phyloP scores from a whole-genome alignment of 2,888 invertebrate species.

The Falcaria lacertinaria region DNA sequence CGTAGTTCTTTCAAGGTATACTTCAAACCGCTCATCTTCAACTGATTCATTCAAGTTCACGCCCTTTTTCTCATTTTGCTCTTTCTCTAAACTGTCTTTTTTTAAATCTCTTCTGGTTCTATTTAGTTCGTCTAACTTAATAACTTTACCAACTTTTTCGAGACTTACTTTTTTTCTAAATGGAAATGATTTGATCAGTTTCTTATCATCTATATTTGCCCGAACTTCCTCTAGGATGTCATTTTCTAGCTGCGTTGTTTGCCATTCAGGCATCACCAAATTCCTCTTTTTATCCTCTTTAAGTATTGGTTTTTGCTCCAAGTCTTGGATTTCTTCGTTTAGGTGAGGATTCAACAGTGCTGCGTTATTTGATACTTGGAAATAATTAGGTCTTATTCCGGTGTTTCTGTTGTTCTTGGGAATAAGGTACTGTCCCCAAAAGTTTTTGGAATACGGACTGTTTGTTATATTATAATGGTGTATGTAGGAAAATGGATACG shows the following conservation, averaged over 20 bases:
- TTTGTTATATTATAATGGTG: constrained; percentile 33
- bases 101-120: constrained; percentile 36
- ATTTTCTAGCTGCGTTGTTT: constrained; percentile 46
- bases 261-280: constrained; percentile 39
- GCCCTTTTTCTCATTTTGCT: neutral
- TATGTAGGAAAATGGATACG: constrained; percentile 49
- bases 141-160: constrained; percentile 54
- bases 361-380: constrained; percentile 11
- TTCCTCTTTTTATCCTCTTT: constrained; percentile 7
- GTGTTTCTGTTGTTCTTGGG: constrained; percentile 6
- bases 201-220: constrained; percentile 48
- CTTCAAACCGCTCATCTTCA: constrained; percentile 31
- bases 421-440: neutral
- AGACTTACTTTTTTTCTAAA: constrained; percentile 52
- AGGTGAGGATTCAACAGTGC: constrained; percentile 26
- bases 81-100: neutral
- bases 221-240: constrained; percentile 52
- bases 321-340: constrained; percentile 16
- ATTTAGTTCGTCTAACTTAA: constrained; percentile 43
- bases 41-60: constrained; percentile 3
- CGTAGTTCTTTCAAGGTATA: constrained; percentile 50
- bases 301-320: constrained; percentile 9
- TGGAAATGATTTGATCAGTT: constrained; percentile 37
- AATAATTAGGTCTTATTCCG: constrained; percentile 14
- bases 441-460: constrained; percentile 23